Conservation (phyloP, 2,113 vertebrate species). For the Astur gentilis region DNA sequence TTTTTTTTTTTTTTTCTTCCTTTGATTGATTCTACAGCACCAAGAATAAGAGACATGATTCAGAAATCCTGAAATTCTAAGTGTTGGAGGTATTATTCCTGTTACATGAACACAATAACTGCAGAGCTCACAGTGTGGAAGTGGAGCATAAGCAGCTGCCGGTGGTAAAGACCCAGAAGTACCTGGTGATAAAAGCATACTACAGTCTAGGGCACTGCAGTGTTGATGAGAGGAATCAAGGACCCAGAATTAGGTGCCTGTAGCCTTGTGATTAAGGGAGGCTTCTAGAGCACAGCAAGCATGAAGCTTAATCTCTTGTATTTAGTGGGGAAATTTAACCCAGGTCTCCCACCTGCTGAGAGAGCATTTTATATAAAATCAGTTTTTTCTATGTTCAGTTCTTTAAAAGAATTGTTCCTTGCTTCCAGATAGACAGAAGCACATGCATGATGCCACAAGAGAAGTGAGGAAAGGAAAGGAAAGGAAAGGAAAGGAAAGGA, state of each 20-base stretch:
- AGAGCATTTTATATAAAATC: not conserved
- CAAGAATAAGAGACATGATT: not conserved
- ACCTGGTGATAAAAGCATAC: not conserved
- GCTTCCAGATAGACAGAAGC: not conserved
- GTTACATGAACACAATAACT: not conserved
- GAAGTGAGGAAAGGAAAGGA: not conserved
- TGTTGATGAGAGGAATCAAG: not conserved
- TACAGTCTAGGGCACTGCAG: not conserved
- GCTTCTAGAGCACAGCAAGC: not conserved
- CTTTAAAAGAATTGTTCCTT: not conserved
- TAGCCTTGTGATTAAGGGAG: not conserved
- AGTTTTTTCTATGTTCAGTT: not conserved
- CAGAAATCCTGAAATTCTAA: not conserved
- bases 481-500: not conserved
- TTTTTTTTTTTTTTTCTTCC: not conserved
- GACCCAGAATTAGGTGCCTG: not conserved
- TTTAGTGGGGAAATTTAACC: not conserved
- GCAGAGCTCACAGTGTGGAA: not conserved
- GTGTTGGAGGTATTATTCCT: not conserved
- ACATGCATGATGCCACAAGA: not conserved
- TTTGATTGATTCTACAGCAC: not conserved
- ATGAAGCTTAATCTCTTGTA: not conserved
- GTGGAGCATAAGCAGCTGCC: not conserved
- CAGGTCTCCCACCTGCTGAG: not conserved
- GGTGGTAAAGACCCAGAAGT: not conserved